phyloP scores from a whole-genome alignment of 2,113 vertebrate genomes.

The Australoheros scitulus region DNA sequence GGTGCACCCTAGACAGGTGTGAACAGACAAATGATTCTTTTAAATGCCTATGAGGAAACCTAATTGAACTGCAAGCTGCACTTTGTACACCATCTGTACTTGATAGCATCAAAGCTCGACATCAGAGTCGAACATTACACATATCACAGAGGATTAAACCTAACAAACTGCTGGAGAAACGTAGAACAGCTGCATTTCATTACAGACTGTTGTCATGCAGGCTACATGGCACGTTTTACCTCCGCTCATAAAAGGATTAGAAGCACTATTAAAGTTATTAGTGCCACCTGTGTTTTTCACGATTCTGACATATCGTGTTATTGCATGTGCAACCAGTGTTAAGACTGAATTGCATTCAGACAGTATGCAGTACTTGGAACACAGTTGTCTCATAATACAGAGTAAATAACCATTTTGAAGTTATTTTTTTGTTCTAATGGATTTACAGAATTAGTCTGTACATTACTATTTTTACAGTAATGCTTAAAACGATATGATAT shows the following conservation, averaged over 20 bases:
- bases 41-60: background rate
- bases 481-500: background rate
- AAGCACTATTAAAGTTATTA: background rate
- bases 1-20: background rate
- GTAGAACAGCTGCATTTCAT: background rate
- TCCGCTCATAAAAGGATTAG: background rate
- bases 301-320: background rate
- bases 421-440: background rate
- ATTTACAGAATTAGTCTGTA: background rate
- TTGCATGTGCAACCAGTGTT: background rate
- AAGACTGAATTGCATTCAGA: background rate
- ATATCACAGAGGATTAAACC: background rate
- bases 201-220: background rate
- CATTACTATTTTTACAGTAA: background rate
- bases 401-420: background rate
- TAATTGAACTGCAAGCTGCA: fast-evolving
- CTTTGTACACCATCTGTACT: fast-evolving
- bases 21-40: background rate
- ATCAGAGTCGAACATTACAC: background rate
- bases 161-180: fast-evolving
- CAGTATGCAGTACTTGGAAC: background rate
- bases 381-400: background rate
- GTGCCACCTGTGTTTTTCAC: background rate
- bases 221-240: background rate
- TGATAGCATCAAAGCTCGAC: background rate